phyloP scores from a whole-genome alignment of 2,888 invertebrate genomes.

The Netelia virgata region DNA sequence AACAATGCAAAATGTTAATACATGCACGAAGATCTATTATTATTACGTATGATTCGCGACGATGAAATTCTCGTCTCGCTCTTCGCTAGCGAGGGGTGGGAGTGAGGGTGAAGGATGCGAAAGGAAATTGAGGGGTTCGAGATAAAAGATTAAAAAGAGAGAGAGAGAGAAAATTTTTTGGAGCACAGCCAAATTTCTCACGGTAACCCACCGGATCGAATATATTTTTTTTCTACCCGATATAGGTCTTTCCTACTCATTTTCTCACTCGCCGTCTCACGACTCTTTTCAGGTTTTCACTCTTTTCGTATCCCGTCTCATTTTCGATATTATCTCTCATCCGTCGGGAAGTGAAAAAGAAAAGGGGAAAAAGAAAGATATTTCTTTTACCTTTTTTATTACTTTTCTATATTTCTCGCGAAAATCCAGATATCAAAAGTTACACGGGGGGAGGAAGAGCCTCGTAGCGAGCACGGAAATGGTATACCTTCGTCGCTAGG shows the following conservation, averaged over 20 bases:
- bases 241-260: constrained; percentile 23
- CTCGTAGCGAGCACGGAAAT: constrained; percentile 41
- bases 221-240: neutral
- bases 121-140: constrained; percentile 8
- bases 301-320: neutral
- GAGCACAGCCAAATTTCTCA: constrained; percentile 50
- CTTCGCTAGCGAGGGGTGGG: neutral
- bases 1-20: neutral
- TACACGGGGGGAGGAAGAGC: neutral
- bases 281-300: neutral
- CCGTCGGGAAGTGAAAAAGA: too few species aligned
- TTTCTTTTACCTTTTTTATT: too few species aligned
- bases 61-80: constrained; percentile 35
- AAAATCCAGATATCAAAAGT: constrained; percentile 19
- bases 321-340: neutral
- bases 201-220: neutral
- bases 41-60: constrained; percentile 18
- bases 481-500: constrained; percentile 35
- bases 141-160: neutral
- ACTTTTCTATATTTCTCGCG: constrained; percentile 17
- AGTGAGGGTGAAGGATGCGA: neutral
- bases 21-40: constrained; percentile 1
- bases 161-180: constrained; percentile 37
- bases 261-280: neutral
- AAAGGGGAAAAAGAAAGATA: too few species aligned